Percentiles rank a stretch among this genome's conserved stretches.
These are phyloP conservation scores for Lethrus apterus DNA, from an alignment of 1,140 invertebrate genomes.

Conservation along the genomic window DNA sequence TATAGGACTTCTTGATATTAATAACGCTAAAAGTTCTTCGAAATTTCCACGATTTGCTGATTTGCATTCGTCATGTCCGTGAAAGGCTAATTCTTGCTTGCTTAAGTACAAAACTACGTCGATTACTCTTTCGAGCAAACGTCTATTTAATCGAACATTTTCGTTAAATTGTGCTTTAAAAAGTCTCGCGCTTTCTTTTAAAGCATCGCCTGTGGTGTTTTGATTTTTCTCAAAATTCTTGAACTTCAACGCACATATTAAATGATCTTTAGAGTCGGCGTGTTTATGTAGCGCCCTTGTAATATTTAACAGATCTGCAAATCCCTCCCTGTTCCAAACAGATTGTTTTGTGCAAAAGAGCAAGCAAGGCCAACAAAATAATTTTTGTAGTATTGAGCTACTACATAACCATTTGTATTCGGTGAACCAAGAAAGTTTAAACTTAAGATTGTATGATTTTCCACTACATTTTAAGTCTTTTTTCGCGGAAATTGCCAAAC, in stretches of 20 bases:
- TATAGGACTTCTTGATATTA: slow-evolving; percentile 14
- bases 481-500: background rate
- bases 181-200: slow-evolving; percentile 14
- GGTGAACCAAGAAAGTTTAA: slow-evolving; percentile 1
- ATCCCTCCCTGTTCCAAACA: slow-evolving; percentile 9
- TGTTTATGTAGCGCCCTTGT: slow-evolving; percentile 10
- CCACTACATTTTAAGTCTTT: background rate
- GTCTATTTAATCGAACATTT: slow-evolving; percentile 20
- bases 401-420: slow-evolving; percentile 9
- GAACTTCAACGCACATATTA: slow-evolving; percentile 7
- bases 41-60: slow-evolving; percentile 17
- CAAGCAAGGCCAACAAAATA: slow-evolving; percentile 16
- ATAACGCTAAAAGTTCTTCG: slow-evolving; percentile 14
- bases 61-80: slow-evolving; percentile 12
- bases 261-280: slow-evolving; percentile 16
- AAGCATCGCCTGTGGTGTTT: slow-evolving; percentile 8
- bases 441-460: background rate
- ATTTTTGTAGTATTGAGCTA: slow-evolving; percentile 12
- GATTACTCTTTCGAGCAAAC: slow-evolving; percentile 16
- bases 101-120: slow-evolving; percentile 15
- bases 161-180: slow-evolving; percentile 19
- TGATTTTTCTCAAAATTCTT: slow-evolving; percentile 13
- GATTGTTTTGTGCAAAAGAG: slow-evolving; percentile 1
- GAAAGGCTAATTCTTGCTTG: slow-evolving; percentile 20
- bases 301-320: slow-evolving; percentile 14